Percentiles rank a stretch among this genome's conserved stretches.
Conservation (phyloP, 2,113 vertebrate species). For the Gasterosteus aculeatus region DNA sequence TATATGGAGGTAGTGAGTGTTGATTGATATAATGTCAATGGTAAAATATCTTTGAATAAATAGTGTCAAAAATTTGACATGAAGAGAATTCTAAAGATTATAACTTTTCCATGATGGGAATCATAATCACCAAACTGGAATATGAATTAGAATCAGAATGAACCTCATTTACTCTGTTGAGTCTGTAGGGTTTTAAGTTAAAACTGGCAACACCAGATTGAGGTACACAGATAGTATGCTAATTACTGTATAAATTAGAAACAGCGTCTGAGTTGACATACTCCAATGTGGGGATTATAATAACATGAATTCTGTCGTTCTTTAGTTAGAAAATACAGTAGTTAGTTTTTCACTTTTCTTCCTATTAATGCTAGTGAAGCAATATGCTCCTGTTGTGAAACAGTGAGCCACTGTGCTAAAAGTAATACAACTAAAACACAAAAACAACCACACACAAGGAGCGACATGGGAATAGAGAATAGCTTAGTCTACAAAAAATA, state of each 20-base stretch:
- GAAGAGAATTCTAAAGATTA: neutral
- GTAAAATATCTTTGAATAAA: neutral
- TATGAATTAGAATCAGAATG: neutral
- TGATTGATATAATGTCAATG: neutral
- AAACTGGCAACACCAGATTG: conserved; percentile 1
- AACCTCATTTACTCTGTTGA: neutral
- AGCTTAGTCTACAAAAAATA: conserved; percentile 25
- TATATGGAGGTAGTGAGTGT: neutral
- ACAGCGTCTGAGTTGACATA: conserved; percentile 13
- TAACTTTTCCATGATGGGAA: neutral
- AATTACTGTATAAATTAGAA: conserved; percentile 36
- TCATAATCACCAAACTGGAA: neutral
- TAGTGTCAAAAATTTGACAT: neutral
- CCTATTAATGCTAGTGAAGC: conserved; percentile 34
- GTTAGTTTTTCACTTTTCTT: neutral
- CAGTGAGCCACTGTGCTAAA: conserved; percentile 19
- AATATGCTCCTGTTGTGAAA: conserved; percentile 8
- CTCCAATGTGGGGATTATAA: neutral
- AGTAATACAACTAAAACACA: conserved; percentile 32
- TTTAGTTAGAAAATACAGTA: conserved; percentile 14
- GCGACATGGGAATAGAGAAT: conserved; percentile 28
- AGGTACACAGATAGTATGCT: conserved; percentile 21
- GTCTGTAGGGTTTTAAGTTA: neutral
- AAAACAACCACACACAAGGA: conserved; percentile 7
- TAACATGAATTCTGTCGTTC: conserved; percentile 24